These are phyloP conservation scores for Manduca sexta DNA, from an alignment of 1,140 invertebrate species.

Conservation along the genomic window DNA sequence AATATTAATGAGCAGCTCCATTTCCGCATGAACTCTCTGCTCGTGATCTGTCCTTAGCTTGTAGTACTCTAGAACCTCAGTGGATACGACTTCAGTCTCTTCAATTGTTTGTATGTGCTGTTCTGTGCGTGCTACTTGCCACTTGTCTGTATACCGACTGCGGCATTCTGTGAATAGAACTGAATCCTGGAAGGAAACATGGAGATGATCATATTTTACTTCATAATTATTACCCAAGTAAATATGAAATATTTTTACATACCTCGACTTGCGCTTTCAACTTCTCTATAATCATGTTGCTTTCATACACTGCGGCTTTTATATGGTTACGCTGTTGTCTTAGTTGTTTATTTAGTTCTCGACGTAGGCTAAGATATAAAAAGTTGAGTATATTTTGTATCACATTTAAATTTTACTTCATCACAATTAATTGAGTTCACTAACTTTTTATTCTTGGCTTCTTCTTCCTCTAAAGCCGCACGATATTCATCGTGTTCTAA, in stretches of 20 bases:
- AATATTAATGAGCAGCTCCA: slow-evolving; percentile 48
- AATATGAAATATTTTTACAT: slow-evolving; percentile 4
- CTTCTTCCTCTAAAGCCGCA: slow-evolving; percentile 24
- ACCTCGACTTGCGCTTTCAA: slow-evolving; percentile 46
- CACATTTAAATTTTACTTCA: too few relatives aligned
- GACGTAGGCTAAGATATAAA: slow-evolving; percentile 23
- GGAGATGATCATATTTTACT: slow-evolving; percentile 19
- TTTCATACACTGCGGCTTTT: slow-evolving; percentile 44
- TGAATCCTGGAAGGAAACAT: slow-evolving; percentile 39
- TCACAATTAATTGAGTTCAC: slow-evolving; percentile 3
- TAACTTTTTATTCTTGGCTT: slow-evolving; percentile 43
- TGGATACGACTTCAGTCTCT: slow-evolving; percentile 28
- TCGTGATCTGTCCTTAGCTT: slow-evolving; percentile 42
- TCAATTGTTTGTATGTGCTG: slow-evolving; percentile 36
- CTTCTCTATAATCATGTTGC: slow-evolving; percentile 33
- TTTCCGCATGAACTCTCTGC: slow-evolving; percentile 48
- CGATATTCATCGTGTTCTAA: slow-evolving; percentile 22
- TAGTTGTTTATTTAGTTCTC: slow-evolving; percentile 39
- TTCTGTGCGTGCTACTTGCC: slow-evolving; percentile 50
- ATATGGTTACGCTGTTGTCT: slow-evolving; percentile 51
- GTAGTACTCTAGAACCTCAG: slow-evolving; percentile 33
- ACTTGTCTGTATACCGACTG: slow-evolving; percentile 39
- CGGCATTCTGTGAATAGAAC: slow-evolving; percentile 35
- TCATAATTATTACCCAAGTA: slow-evolving; percentile 16
- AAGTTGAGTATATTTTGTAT: neutral